phyloP scores from a whole-genome alignment of 2,113 vertebrate genomes.

The Melierax canorus region DNA sequence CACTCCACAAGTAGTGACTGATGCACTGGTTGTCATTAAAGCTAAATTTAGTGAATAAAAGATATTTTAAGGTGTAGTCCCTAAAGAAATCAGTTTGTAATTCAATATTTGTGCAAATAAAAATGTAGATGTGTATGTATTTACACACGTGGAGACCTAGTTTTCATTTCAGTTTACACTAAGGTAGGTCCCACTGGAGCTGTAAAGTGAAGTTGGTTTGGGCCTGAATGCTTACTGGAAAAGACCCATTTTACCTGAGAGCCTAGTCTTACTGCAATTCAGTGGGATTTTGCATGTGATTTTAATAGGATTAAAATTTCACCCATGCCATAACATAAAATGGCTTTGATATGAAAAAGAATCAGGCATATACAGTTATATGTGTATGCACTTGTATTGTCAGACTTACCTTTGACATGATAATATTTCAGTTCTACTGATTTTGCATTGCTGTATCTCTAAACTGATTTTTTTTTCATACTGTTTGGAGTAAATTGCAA shows the following conservation, averaged over 20 bases:
- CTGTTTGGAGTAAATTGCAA: conserved; percentile 72
- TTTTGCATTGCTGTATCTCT: conserved; percentile 8
- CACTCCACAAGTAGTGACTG: background rate
- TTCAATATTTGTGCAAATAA: background rate
- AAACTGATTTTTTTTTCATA: background rate
- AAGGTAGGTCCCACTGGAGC: background rate
- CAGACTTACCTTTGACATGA: background rate
- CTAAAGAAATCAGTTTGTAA: background rate
- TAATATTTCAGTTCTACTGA: background rate
- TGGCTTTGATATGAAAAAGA: background rate
- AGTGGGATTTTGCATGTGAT: background rate
- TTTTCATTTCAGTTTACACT: background rate
- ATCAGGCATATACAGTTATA: background rate
- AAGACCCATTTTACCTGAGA: background rate
- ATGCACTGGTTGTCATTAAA: background rate
- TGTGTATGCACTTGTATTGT: background rate
- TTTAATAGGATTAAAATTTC: conserved; percentile 3
- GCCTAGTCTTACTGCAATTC: background rate
- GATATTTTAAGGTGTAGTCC: background rate
- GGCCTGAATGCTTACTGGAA: background rate
- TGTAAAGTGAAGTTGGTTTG: background rate
- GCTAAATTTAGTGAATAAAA: background rate
- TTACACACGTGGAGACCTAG: background rate
- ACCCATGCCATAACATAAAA: background rate
- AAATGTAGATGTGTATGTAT: background rate